Conservation (phyloP, 2,113 vertebrate species). For the Pelecanoides urinatrix region DNA sequence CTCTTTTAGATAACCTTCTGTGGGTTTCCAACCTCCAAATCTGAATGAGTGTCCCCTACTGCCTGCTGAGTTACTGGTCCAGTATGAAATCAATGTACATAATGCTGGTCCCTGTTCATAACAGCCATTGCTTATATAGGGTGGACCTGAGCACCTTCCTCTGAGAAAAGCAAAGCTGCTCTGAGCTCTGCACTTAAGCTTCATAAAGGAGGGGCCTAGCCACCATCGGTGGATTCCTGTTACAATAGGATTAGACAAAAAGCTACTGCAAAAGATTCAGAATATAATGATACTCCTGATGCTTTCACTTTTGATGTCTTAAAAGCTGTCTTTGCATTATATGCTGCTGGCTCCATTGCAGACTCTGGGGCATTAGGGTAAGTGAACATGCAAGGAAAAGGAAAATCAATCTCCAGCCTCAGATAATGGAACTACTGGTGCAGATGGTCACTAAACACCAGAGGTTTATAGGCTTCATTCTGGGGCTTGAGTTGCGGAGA, state of each 20-base stretch:
- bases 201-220: background rate
- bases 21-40: background rate
- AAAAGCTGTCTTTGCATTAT: conserved; percentile 24
- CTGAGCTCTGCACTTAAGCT: background rate
- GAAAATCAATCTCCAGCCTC: conserved; percentile 66
- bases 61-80: background rate
- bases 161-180: background rate
- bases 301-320: conserved; percentile 51
- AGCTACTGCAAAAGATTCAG: conserved; percentile 4
- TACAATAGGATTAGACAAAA: conserved; percentile 34
- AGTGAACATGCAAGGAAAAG: conserved; percentile 53
- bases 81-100: background rate
- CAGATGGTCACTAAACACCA: conserved; percentile 64
- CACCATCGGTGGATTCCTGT: background rate
- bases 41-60: background rate
- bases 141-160: background rate
- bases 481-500: background rate
- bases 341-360: conserved; percentile 23
- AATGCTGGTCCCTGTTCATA: background rate
- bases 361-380: conserved; percentile 58
- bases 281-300: conserved; percentile 30
- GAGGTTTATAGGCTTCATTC: background rate
- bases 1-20: background rate
- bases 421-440: conserved; percentile 56
- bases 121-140: background rate